phyloP scores from a whole-genome alignment of 2,888 invertebrate species.

The Dorcus parallelipipedus region DNA sequence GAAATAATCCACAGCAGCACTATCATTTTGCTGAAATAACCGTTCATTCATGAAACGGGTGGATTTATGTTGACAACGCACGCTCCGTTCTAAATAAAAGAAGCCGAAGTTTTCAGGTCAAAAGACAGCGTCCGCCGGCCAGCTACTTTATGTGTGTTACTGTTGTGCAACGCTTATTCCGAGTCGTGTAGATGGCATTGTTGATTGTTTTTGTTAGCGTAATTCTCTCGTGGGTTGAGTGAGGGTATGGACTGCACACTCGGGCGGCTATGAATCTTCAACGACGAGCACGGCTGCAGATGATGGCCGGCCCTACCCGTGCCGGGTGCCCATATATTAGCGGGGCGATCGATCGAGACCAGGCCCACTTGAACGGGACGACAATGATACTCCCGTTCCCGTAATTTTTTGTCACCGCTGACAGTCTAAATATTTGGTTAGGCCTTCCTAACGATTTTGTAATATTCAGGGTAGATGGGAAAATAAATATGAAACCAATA shows the following conservation, averaged over 20 bases:
- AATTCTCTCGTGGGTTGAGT: not conserved
- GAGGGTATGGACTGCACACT: not conserved
- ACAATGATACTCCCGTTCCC: conserved; percentile 9
- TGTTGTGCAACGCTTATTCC: not conserved
- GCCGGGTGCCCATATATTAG: conserved; percentile 41
- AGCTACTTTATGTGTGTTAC: not conserved
- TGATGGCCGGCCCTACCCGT: conserved; percentile 40
- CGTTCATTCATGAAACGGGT: conserved; percentile 5
- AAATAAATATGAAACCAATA: too few relatives aligned
- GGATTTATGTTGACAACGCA: conserved; percentile 2
- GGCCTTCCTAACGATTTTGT: too few relatives aligned
- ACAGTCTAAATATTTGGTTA: too few relatives aligned
- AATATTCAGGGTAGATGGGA: too few relatives aligned
- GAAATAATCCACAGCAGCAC: conserved; percentile 7
- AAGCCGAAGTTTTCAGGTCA: conserved; percentile 4
- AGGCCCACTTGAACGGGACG: conserved; percentile 31
- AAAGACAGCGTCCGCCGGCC: not conserved
- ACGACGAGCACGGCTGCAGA: conserved; percentile 38
- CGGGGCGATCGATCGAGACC: conserved; percentile 36
- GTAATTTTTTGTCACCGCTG: not conserved
- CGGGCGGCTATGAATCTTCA: conserved; percentile 37
- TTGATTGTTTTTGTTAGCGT: not conserved
- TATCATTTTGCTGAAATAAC: conserved; percentile 6
- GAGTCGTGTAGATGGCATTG: not conserved
- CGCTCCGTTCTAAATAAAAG: conserved; percentile 6